Evolutionary conservation across 1,140 invertebrate species (phyloP), one percentile per base, ranked within the genome.

Genomic region (Lepeophtheirus salmonis): DNA sequence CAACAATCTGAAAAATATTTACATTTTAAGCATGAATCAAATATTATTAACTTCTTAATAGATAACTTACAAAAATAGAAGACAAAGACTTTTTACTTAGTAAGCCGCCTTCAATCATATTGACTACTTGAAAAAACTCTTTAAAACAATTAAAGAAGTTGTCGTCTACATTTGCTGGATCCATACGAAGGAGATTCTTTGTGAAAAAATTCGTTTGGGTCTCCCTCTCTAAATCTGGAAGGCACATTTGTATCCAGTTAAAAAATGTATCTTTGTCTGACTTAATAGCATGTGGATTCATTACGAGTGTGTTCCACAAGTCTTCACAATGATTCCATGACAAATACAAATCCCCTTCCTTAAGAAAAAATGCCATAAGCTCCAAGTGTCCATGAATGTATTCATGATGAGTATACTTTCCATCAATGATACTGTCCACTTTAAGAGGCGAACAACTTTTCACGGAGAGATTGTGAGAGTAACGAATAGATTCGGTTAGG

Each of bases 101-200:
- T 54, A 76, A 60, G 60, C 70, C 69, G 21, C 74, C 68, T 54
- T 76, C 75, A 62, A 70, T 67, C 10, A 70, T 64, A 65, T 77
- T 77, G 22, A 76, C 73, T 64, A 67, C 71, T 65, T 76, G 73
- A 69, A 77, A 76, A 62, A 72, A 77, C 24, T 68, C 70, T 62
- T 73, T 74, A 57, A 76, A 74, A 64, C 75, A 77, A 10, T 67
- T 65, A 66, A 76, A 77, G n/a, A 73, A 72, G 64, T 70, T 71
- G 23, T 68, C 67, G 57, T 70, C 72, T 13, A 77, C 65, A 23
- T 68, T 68, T 2, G 67, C 62, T 6, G 74, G 70, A 62, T 76
- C 72, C 6, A 75, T 64, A 51, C 70, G 70, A 20, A 76, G 64
- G 2, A 77, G 65, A 62, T 75, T 73, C 61, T 76, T 71, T 64